Evolutionary conservation across 2,113 vertebrate genomes (phyloP).

Genomic region (Eudorcas thomsonii): DNA sequence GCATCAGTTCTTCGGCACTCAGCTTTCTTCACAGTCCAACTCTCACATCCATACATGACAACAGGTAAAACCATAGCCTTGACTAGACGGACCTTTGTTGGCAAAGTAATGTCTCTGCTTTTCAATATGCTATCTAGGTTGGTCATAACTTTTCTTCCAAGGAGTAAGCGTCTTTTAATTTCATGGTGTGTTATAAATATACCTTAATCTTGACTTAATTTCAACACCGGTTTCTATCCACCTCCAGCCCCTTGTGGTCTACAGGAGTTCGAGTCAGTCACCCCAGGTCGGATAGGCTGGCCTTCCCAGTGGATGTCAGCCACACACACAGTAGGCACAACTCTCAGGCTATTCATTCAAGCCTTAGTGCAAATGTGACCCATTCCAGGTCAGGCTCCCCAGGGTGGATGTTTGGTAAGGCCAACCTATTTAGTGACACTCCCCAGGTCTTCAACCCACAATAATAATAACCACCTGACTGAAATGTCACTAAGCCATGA

Average conservation of each 20-base stretch:
- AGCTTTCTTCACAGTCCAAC: too few relatives aligned
- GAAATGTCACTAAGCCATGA: neutral
- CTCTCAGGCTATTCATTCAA: neutral
- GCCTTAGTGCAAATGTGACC: neutral
- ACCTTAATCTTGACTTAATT: neutral
- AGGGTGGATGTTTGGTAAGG: neutral
- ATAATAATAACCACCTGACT: neutral
- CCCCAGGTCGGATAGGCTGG: neutral
- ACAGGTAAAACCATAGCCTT: too few relatives aligned
- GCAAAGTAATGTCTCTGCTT: too few relatives aligned
- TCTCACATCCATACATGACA: too few relatives aligned
- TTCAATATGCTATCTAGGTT: too few relatives aligned
- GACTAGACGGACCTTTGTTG: too few relatives aligned
- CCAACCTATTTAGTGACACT: neutral
- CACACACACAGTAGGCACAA: neutral
- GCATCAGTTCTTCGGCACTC: too few relatives aligned
- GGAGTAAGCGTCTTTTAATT: too few relatives aligned
- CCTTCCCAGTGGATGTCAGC: neutral
- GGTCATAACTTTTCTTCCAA: too few relatives aligned
- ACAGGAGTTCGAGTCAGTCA: neutral
- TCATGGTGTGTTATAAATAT: neutral
- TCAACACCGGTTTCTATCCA: neutral
- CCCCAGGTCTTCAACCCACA: neutral
- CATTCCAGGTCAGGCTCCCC: neutral
- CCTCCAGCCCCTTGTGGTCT: neutral